Evolutionary conservation across 2,888 invertebrate genomes (phyloP), one percentile per base, ranked within the genome.

Genomic region (Hydropsyche betteni): DNA sequence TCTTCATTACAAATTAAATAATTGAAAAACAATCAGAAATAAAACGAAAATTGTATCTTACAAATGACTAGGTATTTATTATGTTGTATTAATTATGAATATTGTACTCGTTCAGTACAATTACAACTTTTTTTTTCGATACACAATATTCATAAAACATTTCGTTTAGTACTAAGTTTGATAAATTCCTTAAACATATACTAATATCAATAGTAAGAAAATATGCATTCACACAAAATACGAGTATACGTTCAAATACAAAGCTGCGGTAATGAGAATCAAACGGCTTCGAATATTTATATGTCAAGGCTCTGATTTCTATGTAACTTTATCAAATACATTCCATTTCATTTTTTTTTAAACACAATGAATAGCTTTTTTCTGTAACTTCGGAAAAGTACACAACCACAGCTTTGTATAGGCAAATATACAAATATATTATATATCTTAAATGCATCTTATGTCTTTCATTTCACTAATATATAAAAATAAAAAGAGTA

Each of bases 61-160:
- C 72, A 58, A 72, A 72, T 72, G 72, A 72, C 72, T 72, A 72
- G 72, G 55, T 36, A 61, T 72, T 51, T 72, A 72, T 72, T 72
- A 55, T 34, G 33, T 72, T 72, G 44, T 44, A 44, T 44, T 44
- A 44, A 4, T 44, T 44, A 10, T 10, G 36, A 64, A 64, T 36
- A 34, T 64, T 36, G 64, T 64, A 64, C 64, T 64, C 36, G 12
- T 33, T 64, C n/a, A 34, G 12, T 64, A 64, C 64, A 64, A 64
- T 64, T 64, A 61, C 61, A 61, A 16, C 16, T 33, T 61, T 61
- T 61, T 61, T 61, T 61, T 10, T 64, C n/a, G 36, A 64, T 36
- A 64, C 64, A 64, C 64, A 64, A 64, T 64, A 58, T 16, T 58
- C 58, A 58, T 58, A 24, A 58, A 58, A 64, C 36, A 64, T 64